Conservation (phyloP, 2,113 vertebrate genomes). For the Ctenodactylus gundi region DNA sequence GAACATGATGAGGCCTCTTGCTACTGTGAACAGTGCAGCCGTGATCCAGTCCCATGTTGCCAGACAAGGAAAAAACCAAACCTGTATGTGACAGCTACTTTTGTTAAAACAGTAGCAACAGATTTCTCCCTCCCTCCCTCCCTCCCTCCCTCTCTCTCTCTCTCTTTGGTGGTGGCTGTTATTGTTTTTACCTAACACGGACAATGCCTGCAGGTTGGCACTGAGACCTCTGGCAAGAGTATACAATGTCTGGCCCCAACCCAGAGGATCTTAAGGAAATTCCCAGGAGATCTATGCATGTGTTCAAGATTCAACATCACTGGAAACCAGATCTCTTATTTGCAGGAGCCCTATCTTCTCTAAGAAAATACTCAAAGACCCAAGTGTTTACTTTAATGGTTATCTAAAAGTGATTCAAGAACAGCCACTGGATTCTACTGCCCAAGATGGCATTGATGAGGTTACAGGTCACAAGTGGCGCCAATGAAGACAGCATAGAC, state of each 20-base stretch:
- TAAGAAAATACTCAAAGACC: no score
- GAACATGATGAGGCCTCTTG: no score
- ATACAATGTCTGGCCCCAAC: no score
- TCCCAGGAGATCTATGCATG: neutral
- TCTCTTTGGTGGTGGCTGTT: no score
- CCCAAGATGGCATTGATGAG: neutral
- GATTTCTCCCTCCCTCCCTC: no score
- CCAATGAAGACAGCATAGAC: neutral
- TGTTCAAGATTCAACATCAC: fast-evolving
- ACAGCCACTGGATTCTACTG: neutral
- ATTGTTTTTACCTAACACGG: no score
- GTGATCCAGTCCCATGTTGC: neutral
- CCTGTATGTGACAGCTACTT: neutral
- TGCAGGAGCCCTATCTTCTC: neutral
- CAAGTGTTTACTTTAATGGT: no score
- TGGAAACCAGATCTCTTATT: neutral
- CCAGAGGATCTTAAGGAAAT: neutral
- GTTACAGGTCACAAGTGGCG: neutral
- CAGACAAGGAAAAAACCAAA: neutral
- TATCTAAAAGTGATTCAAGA: neutral
- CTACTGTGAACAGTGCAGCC: neutral
- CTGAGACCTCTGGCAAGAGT: no score
- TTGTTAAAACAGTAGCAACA: no score
- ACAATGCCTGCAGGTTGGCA: no score
- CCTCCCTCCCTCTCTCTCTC: no score